These are phyloP conservation scores for Incurvaria masculella DNA, from an alignment of 2,888 invertebrate species.

Conservation along the genomic window DNA sequence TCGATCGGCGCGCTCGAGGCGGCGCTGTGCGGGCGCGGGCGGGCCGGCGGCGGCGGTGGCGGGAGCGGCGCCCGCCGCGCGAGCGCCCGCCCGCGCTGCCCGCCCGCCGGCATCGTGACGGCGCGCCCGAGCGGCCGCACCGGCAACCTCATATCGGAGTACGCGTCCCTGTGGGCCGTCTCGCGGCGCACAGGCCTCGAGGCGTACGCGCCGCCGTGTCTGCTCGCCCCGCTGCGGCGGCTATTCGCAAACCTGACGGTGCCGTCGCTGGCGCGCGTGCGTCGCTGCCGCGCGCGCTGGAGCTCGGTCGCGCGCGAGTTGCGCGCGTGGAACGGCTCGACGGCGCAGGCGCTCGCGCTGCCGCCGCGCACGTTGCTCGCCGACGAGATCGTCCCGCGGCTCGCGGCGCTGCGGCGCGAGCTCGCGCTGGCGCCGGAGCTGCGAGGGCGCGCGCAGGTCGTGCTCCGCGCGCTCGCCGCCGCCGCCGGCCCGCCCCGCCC, in stretches of 20 bases:
- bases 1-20: conserved; percentile 27
- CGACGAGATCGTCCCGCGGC: conserved; percentile 52
- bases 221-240: no score
- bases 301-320: conserved; percentile 44
- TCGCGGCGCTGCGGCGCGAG: conserved; percentile 54
- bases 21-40: background rate
- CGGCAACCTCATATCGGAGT: conserved; percentile 31
- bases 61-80: background rate
- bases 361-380: conserved; percentile 51
- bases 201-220: conserved; percentile 36
- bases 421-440: conserved; percentile 49
- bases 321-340: conserved; percentile 52
- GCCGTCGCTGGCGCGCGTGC: conserved; percentile 52
- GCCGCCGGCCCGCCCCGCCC: conserved; percentile 19
- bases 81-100: conserved; percentile 21
- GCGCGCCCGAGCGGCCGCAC: conserved; percentile 55
- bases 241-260: conserved; percentile 37
- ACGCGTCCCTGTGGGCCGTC: conserved; percentile 48
- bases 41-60: background rate
- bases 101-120: conserved; percentile 46
- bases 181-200: conserved; percentile 45
- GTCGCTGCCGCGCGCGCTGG: conserved; percentile 47
- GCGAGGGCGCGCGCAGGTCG: conserved; percentile 38
- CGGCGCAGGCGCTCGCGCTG: conserved; percentile 55
- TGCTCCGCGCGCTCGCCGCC: conserved; percentile 27